These are phyloP conservation scores for Aphis craccivora DNA, from an alignment of 1,140 invertebrate genomes.

Conservation along the genomic window DNA sequence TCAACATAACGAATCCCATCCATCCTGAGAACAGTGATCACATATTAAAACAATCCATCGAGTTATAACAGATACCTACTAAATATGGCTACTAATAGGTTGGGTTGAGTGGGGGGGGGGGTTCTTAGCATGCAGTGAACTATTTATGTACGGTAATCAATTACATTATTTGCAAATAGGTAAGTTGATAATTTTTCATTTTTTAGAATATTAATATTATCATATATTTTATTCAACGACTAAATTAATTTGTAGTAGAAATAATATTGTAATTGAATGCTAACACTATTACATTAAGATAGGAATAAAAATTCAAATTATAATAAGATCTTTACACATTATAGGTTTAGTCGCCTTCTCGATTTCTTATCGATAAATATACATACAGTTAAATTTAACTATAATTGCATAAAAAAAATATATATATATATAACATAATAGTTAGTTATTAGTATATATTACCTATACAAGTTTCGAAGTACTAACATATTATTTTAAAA, in stretches of 20 bases:
- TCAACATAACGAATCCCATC: conserved; percentile 70
- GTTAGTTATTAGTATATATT: not conserved
- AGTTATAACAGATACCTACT: not conserved
- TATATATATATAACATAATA: not conserved
- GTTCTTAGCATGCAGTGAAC: too few relatives aligned
- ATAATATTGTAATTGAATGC: not conserved
- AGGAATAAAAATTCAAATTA: too few relatives aligned
- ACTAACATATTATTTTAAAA: not conserved
- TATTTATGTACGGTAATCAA: too few relatives aligned
- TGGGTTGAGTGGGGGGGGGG: too few relatives aligned
- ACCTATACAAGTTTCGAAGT: not conserved
- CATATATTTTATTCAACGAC: not conserved
- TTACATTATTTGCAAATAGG: too few relatives aligned
- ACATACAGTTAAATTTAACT: not conserved
- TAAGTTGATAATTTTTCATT: too few relatives aligned
- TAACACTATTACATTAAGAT: not conserved
- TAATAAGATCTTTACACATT: too few relatives aligned
- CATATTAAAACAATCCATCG: not conserved
- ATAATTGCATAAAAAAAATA: not conserved
- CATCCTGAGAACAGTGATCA: conserved; percentile 68
- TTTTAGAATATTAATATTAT: too few relatives aligned
- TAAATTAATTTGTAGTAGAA: not conserved
- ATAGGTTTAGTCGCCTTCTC: not conserved
- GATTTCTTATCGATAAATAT: not conserved
- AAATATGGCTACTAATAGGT: not conserved